Percentiles rank a stretch among this genome's conserved stretches.
These are phyloP conservation scores for Silurus meridionalis DNA, from an alignment of 2,113 vertebrate genomes.

Conservation along the genomic window DNA sequence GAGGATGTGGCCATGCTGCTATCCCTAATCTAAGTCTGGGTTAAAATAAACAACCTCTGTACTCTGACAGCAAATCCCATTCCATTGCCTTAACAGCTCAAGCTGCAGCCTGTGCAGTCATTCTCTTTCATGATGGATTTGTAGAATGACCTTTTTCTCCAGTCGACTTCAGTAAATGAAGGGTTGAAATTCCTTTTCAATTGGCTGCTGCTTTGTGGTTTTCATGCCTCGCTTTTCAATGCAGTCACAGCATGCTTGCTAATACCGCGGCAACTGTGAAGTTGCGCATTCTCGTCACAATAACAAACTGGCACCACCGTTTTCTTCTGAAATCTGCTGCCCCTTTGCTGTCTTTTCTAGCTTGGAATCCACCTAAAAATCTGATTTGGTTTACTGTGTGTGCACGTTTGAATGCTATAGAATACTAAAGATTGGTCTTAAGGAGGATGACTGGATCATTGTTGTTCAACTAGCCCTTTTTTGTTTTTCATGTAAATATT, in stretches of 20 bases:
- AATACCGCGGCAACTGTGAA: neutral
- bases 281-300: neutral
- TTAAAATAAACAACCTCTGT: neutral
- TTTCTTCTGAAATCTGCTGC: slow-evolving; percentile 6
- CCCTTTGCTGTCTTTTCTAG: neutral
- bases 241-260: slow-evolving; percentile 9
- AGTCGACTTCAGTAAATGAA: neutral
- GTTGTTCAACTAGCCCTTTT: neutral
- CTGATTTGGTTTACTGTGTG: neutral
- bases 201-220: neutral
- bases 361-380: slow-evolving; percentile 1
- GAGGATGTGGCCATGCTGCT: neutral
- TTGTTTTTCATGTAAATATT: slow-evolving; percentile 46
- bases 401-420: neutral
- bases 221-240: neutral
- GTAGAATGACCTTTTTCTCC: neutral
- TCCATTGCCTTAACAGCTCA: slow-evolving; percentile 19
- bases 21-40: neutral
- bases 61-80: neutral
- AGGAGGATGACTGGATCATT: slow-evolving; percentile 4
- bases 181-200: neutral
- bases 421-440: neutral
- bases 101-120: neutral
- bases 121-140: neutral
- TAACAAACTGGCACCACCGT: neutral